Percentiles rank a stretch among this genome's conserved stretches.
These are phyloP conservation scores for Carduelis carduelis DNA, from an alignment of 2,797 vertebrate genomes.

Conservation along the genomic window DNA sequence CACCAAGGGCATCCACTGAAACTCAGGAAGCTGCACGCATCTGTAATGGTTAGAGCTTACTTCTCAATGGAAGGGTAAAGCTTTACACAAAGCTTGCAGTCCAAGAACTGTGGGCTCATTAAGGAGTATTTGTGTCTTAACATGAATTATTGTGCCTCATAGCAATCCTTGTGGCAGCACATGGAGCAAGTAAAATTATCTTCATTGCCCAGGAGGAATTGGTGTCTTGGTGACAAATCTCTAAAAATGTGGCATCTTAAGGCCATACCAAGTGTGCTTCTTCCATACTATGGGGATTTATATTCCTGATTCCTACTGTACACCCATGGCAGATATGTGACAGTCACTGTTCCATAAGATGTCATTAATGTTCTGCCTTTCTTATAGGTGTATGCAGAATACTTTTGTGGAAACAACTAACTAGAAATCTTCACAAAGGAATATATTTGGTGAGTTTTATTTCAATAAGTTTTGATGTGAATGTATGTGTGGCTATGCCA, in stretches of 20 bases:
- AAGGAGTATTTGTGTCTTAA: neutral
- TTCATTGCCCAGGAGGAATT: neutral
- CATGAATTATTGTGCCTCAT: rapidly evolving
- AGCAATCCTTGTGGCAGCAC: neutral
- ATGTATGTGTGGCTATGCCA: rapidly evolving
- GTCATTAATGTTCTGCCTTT: neutral
- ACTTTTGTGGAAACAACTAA: neutral
- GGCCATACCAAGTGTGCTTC: neutral
- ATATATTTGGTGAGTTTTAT: slow-evolving; percentile 34
- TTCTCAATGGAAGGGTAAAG: neutral
- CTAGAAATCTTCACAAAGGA: neutral
- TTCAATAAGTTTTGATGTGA: neutral
- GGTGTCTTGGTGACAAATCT: neutral
- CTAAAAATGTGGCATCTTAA: neutral
- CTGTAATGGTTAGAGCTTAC: neutral
- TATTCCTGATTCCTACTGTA: neutral
- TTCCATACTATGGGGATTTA: rapidly evolving
- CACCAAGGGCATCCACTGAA: neutral
- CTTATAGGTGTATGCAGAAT: neutral
- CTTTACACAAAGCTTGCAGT: neutral
- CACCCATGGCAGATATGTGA: neutral
- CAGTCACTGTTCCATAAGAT: neutral
- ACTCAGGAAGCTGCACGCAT: rapidly evolving
- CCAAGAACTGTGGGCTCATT: neutral
- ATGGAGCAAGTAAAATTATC: neutral